Evolutionary conservation across 2,888 invertebrate species (phyloP), one percentile per base, ranked within the genome.

Genomic region (Microdon myrmicae): DNA sequence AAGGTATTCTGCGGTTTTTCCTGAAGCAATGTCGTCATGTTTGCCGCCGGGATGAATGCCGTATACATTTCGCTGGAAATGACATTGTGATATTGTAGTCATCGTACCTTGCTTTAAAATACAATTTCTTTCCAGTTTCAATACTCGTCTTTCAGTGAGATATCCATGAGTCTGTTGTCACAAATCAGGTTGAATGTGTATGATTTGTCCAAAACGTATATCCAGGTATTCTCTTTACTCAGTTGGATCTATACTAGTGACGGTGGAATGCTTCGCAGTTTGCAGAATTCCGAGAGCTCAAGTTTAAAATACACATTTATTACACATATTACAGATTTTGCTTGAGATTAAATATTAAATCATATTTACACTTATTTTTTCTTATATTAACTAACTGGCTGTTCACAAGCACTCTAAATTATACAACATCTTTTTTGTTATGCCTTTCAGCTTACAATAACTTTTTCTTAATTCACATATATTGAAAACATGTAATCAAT

Each of bases 101-200:
- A 39, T 26, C 3, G 39, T 39, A 9, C 19, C 26, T 2, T 39
- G 26, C 19, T 39, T 39, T 2, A 41, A 5, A 0, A 45, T 14
- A 8, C 17, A 44, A n/a, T 31, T 31, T 34, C 14, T 10, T 25
- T 45, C 1, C 5, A 19, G 12, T 17, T 16, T 17, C 12, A 26
- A 3, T 17, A 19, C 14, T 16, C n/a, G 26, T 39, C 10, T 39
- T 26, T 10, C n/a, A 28, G 13, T 2, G 25, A 16, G 9, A 12
- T 25, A 3, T 38, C 13, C 2, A 38, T 6, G 9, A 39, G 8
- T 12, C 3, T 12, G 8, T 23, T 17, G 9, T 13, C 26, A 20
- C 26, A 39, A 39, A 39, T 39, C 3, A 28, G n/a, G 12, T 28
- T 39, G 19, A 39, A 28, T 1, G 26, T 39, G 1, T n/a, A 25